Percentiles rank a stretch among this genome's conserved stretches.
These are phyloP conservation scores for Muntiacus reevesi DNA, from an alignment of 2,113 vertebrate genomes.

Conservation along the genomic window DNA sequence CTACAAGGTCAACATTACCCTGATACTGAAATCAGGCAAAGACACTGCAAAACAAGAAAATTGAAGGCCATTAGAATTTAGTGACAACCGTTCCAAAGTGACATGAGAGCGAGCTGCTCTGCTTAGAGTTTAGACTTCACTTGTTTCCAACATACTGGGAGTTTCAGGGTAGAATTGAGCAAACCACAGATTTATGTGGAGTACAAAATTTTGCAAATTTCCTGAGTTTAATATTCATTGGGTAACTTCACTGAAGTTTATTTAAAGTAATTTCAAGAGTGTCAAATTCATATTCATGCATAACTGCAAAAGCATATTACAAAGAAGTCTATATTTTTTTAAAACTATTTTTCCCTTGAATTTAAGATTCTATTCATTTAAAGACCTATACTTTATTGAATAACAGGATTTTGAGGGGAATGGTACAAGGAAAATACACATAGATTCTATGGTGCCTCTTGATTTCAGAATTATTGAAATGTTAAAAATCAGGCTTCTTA, in stretches of 20 bases:
- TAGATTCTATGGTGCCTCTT: not conserved
- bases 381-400: not conserved
- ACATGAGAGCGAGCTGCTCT: not conserved
- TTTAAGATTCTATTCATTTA: not conserved
- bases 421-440: not conserved
- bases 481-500: not conserved
- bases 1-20: not conserved
- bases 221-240: not conserved
- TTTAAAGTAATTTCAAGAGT: not conserved
- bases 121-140: not conserved
- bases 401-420: not conserved
- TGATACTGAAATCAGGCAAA: not conserved
- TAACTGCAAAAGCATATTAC: not conserved
- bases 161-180: not conserved
- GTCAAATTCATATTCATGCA: not conserved
- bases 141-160: not conserved
- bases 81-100: not conserved
- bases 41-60: not conserved
- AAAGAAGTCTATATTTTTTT: not conserved
- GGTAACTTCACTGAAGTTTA: not conserved
- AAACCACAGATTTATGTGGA: not conserved
- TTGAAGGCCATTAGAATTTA: not conserved
- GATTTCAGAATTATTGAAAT: conserved; percentile 8
- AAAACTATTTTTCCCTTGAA: not conserved
- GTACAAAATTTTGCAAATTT: not conserved